phyloP scores from a whole-genome alignment of 2,797 vertebrate genomes.

The Argya squamiceps region DNA sequence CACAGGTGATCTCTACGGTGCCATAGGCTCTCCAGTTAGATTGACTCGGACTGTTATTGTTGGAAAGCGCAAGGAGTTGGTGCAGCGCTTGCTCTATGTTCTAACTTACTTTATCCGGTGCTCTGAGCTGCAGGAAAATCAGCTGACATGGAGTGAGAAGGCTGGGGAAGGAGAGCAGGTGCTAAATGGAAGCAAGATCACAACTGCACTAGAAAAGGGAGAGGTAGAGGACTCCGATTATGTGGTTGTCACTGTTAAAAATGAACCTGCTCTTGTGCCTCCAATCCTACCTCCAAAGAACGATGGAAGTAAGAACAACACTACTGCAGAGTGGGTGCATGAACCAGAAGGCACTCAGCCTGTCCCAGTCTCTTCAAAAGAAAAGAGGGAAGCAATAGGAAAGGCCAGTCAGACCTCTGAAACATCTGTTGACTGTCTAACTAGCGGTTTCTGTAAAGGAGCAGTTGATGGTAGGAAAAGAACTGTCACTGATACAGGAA shows the following conservation, averaged over 20 bases:
- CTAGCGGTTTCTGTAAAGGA: neutral
- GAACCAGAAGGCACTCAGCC: neutral
- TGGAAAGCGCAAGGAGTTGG: conserved; percentile 84
- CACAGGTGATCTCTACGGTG: conserved; percentile 85
- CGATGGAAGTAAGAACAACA: neutral
- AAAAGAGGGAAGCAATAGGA: conserved; percentile 6
- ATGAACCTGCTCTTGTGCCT: conserved; percentile 74
- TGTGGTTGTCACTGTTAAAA: conserved; percentile 81
- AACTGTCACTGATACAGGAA: neutral
- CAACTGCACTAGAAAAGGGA: conserved; percentile 80
- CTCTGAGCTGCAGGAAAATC: conserved; percentile 86
- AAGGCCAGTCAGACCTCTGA: neutral
- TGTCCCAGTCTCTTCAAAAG: neutral
- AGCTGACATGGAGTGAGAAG: conserved; percentile 64
- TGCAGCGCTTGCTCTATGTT: conserved; percentile 85
- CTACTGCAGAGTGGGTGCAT: neutral
- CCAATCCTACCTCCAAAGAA: conserved; percentile 63
- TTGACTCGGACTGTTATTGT: conserved; percentile 85
- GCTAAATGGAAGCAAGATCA: conserved; percentile 75
- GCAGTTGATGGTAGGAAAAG: conserved; percentile 15
- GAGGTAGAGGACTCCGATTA: conserved; percentile 84
- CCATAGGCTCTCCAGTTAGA: conserved; percentile 84
- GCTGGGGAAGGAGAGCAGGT: conserved; percentile 67
- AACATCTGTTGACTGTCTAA: neutral
- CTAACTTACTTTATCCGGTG: conserved; percentile 89